Evolutionary conservation across 1,140 invertebrate genomes (phyloP).

Genomic region (Sminthurinus signatus): DNA sequence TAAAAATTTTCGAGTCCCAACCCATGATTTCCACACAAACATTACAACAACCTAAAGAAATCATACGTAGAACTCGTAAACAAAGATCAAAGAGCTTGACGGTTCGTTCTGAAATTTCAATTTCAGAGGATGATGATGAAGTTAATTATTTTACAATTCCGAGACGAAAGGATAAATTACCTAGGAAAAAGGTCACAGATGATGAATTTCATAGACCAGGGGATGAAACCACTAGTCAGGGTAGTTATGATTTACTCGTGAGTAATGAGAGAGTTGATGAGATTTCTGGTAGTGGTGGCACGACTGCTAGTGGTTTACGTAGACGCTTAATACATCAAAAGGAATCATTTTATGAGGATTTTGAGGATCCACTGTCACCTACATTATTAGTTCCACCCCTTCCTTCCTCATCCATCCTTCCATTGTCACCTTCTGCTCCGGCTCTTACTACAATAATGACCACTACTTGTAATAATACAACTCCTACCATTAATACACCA

Average conservation of each 20-base stretch:
- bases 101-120: conserved; percentile 6
- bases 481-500: neutral
- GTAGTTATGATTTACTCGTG: conserved; percentile 34
- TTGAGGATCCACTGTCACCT: conserved; percentile 12
- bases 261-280: conserved; percentile 13
- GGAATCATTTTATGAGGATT: conserved; percentile 18
- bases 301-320: too few relatives aligned
- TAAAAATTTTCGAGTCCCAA: neutral
- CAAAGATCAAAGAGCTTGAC: conserved; percentile 27
- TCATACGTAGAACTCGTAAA: conserved; percentile 18
- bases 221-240: conserved; percentile 32
- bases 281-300: neutral
- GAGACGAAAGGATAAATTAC: conserved; percentile 14
- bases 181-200: conserved; percentile 7
- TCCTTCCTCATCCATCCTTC: neutral
- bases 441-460: neutral
- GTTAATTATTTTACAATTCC: conserved; percentile 23
- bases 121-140: conserved; percentile 15
- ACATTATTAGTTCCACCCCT: neutral
- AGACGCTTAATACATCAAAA: conserved; percentile 23
- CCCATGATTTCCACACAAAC: neutral
- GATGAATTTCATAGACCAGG: conserved; percentile 23
- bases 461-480: neutral
- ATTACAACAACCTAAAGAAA: conserved; percentile 3
- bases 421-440: neutral